phyloP scores from a whole-genome alignment of 2,113 vertebrate genomes.

The Climacteris rufus region DNA sequence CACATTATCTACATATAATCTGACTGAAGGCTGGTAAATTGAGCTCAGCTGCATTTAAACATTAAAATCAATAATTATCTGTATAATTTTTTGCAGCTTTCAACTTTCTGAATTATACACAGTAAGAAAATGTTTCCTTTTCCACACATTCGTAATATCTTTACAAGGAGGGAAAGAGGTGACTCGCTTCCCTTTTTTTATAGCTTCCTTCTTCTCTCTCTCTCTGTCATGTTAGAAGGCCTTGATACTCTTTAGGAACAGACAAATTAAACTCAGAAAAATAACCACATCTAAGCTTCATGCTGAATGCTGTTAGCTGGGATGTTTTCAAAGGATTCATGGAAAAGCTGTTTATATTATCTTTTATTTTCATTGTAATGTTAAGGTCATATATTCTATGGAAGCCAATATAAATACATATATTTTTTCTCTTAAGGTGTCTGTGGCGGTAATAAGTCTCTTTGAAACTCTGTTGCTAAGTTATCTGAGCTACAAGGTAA shows the following conservation, averaged over 20 bases:
- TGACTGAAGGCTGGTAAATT: background rate
- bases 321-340: background rate
- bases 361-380: background rate
- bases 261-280: background rate
- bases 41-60: background rate
- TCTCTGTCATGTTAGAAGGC: background rate
- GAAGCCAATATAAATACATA: background rate
- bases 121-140: background rate
- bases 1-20: background rate
- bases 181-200: background rate
- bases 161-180: background rate
- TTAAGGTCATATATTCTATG: background rate
- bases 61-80: background rate
- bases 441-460: slow-evolving; percentile 82
- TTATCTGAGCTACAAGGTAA: slow-evolving; percentile 85
- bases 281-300: background rate
- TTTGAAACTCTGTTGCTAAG: slow-evolving; percentile 81
- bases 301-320: background rate
- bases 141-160: background rate
- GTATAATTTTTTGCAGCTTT: background rate
- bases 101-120: background rate
- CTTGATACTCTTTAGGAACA: background rate
- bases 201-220: background rate
- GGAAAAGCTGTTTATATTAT: background rate
- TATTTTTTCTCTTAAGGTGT: slow-evolving; percentile 68